Conservation (phyloP, 1,140 invertebrate species). For the Neodiprion lecontei region DNA sequence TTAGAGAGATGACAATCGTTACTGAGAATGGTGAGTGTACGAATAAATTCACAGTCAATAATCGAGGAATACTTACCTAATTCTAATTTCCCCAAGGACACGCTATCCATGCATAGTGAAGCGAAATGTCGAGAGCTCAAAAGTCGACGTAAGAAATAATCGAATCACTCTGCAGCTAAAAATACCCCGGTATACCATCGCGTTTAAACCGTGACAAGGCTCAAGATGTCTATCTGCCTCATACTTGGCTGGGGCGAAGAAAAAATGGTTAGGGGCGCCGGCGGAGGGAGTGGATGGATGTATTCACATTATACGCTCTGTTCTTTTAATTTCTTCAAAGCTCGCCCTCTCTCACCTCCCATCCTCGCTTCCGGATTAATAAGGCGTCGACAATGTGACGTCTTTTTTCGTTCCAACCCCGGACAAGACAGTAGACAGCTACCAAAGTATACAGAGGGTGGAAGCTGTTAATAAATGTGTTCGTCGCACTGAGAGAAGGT, state of each 20-base stretch:
- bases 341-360: constrained; percentile 32
- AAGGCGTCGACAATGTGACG: constrained; percentile 59
- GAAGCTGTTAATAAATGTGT: constrained; percentile 55
- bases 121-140: not conserved
- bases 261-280: constrained; percentile 49
- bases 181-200: constrained; percentile 39
- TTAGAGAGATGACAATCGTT: too few relatives aligned
- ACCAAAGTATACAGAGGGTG: constrained; percentile 52
- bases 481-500: constrained; percentile 34
- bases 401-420: constrained; percentile 48
- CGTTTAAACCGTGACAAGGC: constrained; percentile 58
- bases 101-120: not conserved
- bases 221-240: constrained; percentile 59
- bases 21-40: not conserved
- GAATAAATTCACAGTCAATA: not conserved
- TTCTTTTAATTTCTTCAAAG: constrained; percentile 64
- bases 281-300: constrained; percentile 48
- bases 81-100: constrained; percentile 1
- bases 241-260: constrained; percentile 48
- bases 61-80: not conserved
- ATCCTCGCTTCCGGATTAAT: constrained; percentile 56
- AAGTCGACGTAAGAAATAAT: not conserved
- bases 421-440: constrained; percentile 50
- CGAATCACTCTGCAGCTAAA: constrained; percentile 15
- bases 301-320: constrained; percentile 61